These are phyloP conservation scores for Drosophila oshimai DNA, from an alignment of 1,140 invertebrate species.

Conservation along the genomic window DNA sequence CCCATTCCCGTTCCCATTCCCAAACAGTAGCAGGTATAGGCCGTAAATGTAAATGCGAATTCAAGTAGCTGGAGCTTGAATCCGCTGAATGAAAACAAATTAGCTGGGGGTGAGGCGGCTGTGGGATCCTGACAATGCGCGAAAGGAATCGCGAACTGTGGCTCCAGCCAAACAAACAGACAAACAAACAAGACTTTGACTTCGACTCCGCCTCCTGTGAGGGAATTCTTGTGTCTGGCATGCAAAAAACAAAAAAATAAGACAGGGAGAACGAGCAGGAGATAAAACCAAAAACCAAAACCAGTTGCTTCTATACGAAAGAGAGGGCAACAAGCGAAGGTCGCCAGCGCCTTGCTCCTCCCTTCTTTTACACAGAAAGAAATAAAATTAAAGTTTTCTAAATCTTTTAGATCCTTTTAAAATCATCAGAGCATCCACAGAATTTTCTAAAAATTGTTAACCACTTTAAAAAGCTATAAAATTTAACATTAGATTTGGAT, in stretches of 20 bases:
- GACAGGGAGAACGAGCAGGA: constrained; percentile 18
- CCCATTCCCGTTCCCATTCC: too few species aligned
- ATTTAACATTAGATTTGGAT: too few species aligned
- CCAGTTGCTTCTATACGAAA: constrained; percentile 62
- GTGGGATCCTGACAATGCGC: constrained; percentile 20
- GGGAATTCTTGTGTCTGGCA: constrained; percentile 25
- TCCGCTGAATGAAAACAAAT: constrained; percentile 54
- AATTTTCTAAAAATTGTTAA: too few species aligned
- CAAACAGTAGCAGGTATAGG: constrained; percentile 29
- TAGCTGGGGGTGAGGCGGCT: constrained; percentile 14
- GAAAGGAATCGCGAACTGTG: constrained; percentile 14
- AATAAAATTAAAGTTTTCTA: too few species aligned
- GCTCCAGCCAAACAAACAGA: constrained; percentile 21
- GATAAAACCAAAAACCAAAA: constrained; percentile 42
- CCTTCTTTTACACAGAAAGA: not conserved
- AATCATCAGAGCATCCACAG: too few species aligned
- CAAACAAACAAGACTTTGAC: constrained; percentile 45
- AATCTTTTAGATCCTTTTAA: not conserved
- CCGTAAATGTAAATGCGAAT: constrained; percentile 21
- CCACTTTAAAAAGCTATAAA: too few species aligned
- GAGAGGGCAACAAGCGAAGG: constrained; percentile 44
- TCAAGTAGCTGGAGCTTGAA: constrained; percentile 43
- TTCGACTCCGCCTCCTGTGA: constrained; percentile 11
- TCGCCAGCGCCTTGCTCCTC: constrained; percentile 23
- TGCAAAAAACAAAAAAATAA: constrained; percentile 12